Conservation (phyloP, 2,888 invertebrate genomes). For the Eupithecia abbreviata region DNA sequence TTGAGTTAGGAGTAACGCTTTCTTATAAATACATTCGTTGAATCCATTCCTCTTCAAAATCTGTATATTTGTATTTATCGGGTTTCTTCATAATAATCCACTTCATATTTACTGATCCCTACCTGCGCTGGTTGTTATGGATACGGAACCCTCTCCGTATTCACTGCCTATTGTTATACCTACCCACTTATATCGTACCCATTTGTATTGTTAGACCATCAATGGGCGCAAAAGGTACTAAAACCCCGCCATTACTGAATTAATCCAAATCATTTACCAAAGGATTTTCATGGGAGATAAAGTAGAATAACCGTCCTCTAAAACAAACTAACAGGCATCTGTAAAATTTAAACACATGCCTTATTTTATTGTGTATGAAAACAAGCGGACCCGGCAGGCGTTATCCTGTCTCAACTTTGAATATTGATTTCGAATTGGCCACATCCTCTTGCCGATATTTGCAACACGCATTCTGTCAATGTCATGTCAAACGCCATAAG, state of each 20-base stretch:
- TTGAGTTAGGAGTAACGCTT: too few species aligned
- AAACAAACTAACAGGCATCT: background rate
- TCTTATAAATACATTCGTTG: too few species aligned
- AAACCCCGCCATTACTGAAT: background rate
- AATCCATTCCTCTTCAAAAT: background rate
- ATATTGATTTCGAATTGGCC: too few species aligned
- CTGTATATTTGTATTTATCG: background rate
- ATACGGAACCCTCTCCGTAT: background rate
- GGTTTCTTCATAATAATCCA: background rate
- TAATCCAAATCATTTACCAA: background rate
- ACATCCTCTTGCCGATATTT: too few species aligned
- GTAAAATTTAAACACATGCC: background rate
- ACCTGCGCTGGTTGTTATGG: slow-evolving; percentile 4
- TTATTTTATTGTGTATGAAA: background rate
- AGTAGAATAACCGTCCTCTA: background rate
- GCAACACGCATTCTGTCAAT: too few species aligned
- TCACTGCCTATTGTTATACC: background rate
- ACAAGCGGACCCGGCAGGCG: too few species aligned
- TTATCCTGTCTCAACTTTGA: too few species aligned
- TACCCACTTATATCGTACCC: background rate
- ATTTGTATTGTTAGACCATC: slow-evolving; percentile 1
- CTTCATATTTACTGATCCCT: background rate
- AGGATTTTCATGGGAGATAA: background rate
- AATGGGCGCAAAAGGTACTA: background rate
- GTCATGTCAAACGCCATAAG: too few species aligned